Evolutionary conservation across 2,888 invertebrate genomes (phyloP).

Genomic region (Protonemura montana): DNA sequence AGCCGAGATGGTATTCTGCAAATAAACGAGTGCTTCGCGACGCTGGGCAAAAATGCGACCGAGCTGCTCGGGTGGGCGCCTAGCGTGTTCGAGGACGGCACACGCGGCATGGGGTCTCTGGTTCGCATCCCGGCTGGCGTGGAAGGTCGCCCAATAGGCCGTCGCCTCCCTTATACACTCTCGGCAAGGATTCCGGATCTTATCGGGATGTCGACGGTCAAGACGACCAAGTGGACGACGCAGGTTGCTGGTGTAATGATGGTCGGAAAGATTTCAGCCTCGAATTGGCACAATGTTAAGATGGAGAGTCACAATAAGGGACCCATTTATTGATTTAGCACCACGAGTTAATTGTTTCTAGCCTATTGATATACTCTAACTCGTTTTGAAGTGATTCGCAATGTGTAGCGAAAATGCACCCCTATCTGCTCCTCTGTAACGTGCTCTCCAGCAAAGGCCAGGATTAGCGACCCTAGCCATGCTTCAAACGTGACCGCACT

Average conservation of each 20-base stretch:
- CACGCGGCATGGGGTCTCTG: slow-evolving; percentile 44
- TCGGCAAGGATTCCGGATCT: slow-evolving; percentile 33
- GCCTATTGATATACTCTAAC: too few species aligned
- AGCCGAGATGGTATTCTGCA: not conserved
- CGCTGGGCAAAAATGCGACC: not conserved
- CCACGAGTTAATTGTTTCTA: too few species aligned
- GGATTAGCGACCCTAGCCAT: too few species aligned
- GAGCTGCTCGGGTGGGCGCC: slow-evolving; percentile 45
- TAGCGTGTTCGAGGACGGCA: not conserved
- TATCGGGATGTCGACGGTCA: not conserved
- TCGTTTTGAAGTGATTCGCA: too few species aligned
- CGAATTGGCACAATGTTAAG: not conserved
- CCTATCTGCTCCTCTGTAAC: too few species aligned
- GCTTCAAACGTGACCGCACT: not conserved
- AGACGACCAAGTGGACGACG: too few species aligned
- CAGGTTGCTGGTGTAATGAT: not conserved
- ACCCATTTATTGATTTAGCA: too few species aligned
- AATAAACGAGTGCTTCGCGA: not conserved
- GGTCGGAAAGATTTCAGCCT: not conserved
- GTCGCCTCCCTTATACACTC: slow-evolving; percentile 21
- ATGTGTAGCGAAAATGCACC: too few species aligned
- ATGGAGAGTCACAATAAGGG: too few species aligned
- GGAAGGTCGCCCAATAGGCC: slow-evolving; percentile 32
- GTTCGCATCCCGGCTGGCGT: slow-evolving; percentile 36
- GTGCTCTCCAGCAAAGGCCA: too few species aligned